These are phyloP conservation scores for Arremon brunneinucha DNA, from an alignment of 2,797 vertebrate species.

Conservation along the genomic window DNA sequence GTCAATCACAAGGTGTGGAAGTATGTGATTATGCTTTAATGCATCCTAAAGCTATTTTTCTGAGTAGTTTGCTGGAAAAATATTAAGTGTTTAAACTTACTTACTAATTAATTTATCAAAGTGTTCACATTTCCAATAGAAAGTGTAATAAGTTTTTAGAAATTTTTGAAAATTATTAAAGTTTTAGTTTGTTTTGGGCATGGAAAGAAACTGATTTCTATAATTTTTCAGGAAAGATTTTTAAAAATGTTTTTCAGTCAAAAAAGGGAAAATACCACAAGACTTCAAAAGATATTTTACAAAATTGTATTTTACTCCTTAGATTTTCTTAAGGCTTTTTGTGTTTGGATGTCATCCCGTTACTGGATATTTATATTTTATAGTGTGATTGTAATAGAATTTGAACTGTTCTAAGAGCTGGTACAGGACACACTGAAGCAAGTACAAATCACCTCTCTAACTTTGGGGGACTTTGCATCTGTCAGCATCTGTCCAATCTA, in stretches of 20 bases:
- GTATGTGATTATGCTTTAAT: neutral
- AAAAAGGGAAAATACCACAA: neutral
- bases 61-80: neutral
- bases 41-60: neutral
- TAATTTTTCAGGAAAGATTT: neutral
- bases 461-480: neutral
- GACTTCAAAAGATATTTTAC: neutral
- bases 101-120: neutral
- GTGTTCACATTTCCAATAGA: neutral
- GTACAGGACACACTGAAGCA: neutral
- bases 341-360: neutral
- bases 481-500: neutral
- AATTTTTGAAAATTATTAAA: neutral
- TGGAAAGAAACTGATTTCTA: neutral
- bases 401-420: neutral
- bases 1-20: neutral
- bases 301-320: neutral
- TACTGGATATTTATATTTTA: neutral
- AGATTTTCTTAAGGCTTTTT: neutral
- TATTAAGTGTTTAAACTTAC: neutral
- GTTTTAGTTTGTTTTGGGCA: neutral
- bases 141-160: neutral
- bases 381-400: neutral
- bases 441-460: neutral
- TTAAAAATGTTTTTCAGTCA: neutral